Evolutionary conservation across 2,888 invertebrate species (phyloP), one percentile per base, ranked within the genome.

Genomic region (Thecocarcelia acutangulata): DNA sequence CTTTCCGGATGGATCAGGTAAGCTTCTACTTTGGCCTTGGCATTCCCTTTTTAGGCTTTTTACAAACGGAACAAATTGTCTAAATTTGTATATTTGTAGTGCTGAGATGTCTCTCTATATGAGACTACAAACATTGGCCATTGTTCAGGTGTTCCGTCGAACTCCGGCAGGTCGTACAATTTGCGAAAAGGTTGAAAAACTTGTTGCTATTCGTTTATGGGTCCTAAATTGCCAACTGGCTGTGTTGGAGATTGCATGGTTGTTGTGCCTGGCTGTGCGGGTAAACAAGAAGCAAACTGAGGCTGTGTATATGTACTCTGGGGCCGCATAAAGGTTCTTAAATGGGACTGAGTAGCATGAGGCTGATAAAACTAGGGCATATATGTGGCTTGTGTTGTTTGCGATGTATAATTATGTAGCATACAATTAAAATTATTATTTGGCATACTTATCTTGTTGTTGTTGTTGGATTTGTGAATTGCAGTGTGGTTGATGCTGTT

Each of bases 51-150:
- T n/a, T n/a, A n/a, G n/a, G n/a, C n/a, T n/a, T n/a, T n/a, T n/a
- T n/a, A n/a, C n/a, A n/a, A n/a, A n/a, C 80, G 56, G 13, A 64
- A 44, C 12, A 80, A 46, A 74, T 83, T 83, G 54, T 84, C 80
- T 1, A 73, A 50, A 17, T 77, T 58, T 6, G 76, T 64, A 64
- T 83, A 83, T 5, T 50, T 44, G 42, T 75, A 80, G 15, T 46
- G 59, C 11, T 52, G 46, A 1, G 80, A 64, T 1, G 80, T 80
- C 28, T 82, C 50, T 3, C 50, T 21, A 15, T 12, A 50, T 50
- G 19, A 21, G 13, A 50, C 50, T 1, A 15, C 19, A 48, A 84
- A 84, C 73, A 83, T 73, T 13, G 84, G 84, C 82, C 83, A 83
- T 70, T 84, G 70, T 59, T 80, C 75, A n/a, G 83, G 74, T 40